Evolutionary conservation across 2,888 invertebrate species (phyloP).

Genomic region (Drosophila silvestris): DNA sequence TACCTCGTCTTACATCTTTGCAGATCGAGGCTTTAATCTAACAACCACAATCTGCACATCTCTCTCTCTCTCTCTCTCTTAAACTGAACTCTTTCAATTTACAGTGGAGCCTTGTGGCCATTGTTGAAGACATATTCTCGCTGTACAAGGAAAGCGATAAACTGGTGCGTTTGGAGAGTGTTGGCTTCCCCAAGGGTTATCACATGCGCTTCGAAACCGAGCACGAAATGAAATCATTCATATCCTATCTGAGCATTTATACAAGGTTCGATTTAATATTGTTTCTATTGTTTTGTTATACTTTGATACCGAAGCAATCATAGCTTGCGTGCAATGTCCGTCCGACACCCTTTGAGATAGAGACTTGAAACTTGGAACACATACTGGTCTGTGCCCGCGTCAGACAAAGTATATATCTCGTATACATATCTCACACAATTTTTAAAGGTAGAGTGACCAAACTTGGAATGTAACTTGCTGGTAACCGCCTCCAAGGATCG

Average conservation of each 20-base stretch:
- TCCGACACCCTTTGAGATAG: no score
- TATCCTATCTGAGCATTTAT: constrained; percentile 93
- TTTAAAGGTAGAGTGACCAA: no score
- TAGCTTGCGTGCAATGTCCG: no score
- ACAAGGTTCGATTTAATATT: constrained; percentile 87
- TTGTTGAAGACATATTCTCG: constrained; percentile 93
- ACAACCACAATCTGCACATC: background rate
- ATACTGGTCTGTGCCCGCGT: no score
- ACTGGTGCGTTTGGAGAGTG: constrained; percentile 89
- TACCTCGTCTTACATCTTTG: background rate
- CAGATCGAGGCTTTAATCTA: background rate
- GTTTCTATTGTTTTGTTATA: background rate
- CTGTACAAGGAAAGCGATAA: constrained; percentile 90
- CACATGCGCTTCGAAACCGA: constrained; percentile 80
- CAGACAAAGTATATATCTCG: no score
- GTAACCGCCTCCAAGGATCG: no score
- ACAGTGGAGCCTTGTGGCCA: constrained; percentile 91
- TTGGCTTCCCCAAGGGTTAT: constrained; percentile 86
- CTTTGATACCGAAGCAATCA: no score
- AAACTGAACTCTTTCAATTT: background rate
- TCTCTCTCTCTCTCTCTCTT: background rate
- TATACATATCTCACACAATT: no score
- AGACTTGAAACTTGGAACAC: no score
- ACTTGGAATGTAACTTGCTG: no score
- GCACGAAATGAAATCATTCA: constrained; percentile 89